These are phyloP conservation scores for Chaenodraco wilsoni DNA, from an alignment of 2,797 vertebrate genomes.

Conservation along the genomic window DNA sequence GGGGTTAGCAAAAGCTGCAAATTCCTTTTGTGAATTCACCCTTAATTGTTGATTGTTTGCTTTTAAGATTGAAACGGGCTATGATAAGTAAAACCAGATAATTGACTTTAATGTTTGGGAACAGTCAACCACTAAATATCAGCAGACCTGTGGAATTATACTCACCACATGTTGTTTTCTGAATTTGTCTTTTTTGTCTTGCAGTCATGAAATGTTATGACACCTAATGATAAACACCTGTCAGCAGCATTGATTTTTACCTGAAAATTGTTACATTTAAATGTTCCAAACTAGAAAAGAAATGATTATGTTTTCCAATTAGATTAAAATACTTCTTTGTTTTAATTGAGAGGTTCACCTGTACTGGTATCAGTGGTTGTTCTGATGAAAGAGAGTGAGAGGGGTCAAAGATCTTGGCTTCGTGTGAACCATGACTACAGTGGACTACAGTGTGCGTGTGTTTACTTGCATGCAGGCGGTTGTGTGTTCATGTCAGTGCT, in stretches of 20 bases:
- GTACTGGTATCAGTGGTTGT: constrained; percentile 16
- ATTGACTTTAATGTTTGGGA: neutral
- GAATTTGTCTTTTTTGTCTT: neutral
- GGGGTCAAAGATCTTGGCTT: constrained; percentile 44
- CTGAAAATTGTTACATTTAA: neutral
- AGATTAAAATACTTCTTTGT: neutral
- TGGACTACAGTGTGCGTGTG: neutral
- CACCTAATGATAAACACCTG: neutral
- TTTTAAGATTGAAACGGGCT: neutral
- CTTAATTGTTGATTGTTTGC: neutral
- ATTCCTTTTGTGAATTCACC: no score
- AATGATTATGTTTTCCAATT: neutral
- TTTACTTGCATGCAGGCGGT: constrained; percentile 18
- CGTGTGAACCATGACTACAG: constrained; percentile 5
- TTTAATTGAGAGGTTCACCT: neutral
- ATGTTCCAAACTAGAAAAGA: neutral
- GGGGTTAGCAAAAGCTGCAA: no score
- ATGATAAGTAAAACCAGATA: neutral
- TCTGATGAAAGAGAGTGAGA: constrained; percentile 10
- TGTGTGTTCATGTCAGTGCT: constrained; percentile 54
- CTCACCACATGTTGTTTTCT: neutral
- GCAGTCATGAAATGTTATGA: neutral
- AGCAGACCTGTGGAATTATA: neutral
- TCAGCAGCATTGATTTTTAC: neutral
- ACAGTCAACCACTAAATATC: constrained; percentile 12